Conservation (phyloP, 2,888 invertebrate species). For the Pocota personata region DNA sequence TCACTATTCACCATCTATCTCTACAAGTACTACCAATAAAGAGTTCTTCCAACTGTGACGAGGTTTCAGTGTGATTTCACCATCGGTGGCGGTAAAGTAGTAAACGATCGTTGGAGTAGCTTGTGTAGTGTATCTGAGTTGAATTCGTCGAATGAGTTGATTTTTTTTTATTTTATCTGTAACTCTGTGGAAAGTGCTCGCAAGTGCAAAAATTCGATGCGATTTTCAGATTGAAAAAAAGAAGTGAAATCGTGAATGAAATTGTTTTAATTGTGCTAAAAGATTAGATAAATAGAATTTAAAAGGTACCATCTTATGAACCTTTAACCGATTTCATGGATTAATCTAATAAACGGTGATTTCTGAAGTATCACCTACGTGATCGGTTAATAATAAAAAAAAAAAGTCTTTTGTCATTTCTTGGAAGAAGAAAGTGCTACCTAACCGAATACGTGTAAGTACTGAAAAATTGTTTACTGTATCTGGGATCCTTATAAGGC, state of each 20-base stretch:
- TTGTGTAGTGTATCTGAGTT: not conserved
- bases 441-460: conserved; percentile 21
- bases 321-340: conserved; percentile 4
- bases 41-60: conserved; percentile 71
- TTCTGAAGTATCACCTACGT: conserved; percentile 3
- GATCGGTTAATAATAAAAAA: not conserved
- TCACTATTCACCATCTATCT: conserved; percentile 34
- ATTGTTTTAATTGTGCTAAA: conserved; percentile 12
- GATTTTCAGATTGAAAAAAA: conserved; percentile 1
- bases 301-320: not conserved
- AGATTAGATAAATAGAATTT: not conserved
- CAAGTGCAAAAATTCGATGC: conserved; percentile 29
- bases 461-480: conserved; percentile 20
- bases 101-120: conserved; percentile 43
- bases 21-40: conserved; percentile 68
- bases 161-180: conserved; percentile 7
- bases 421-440: conserved; percentile 14
- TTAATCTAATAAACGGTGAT: conserved; percentile 10
- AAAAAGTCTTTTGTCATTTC: not conserved
- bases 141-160: conserved; percentile 19
- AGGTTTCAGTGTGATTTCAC: conserved; percentile 70
- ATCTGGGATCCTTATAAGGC: not conserved
- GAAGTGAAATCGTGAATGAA: conserved; percentile 7
- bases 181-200: conserved; percentile 30
- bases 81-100: conserved; percentile 68